These are phyloP conservation scores for Philotrypesis tridentata DNA, from an alignment of 1,140 invertebrate species.

Conservation along the genomic window DNA sequence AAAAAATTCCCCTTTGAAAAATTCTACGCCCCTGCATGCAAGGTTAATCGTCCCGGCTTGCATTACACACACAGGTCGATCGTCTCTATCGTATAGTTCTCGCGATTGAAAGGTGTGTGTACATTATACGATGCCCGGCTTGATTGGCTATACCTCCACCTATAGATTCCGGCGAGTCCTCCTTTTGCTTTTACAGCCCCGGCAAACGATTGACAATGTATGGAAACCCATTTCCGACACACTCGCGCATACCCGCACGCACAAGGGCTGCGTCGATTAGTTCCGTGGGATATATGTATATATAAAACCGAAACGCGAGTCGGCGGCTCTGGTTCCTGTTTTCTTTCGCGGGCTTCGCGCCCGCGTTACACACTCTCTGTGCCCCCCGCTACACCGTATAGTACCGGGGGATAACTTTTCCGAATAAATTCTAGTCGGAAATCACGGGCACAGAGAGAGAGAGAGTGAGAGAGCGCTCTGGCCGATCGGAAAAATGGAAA, in stretches of 20 bases:
- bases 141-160: constrained; percentile 62
- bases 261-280: constrained; percentile 40
- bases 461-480: too few species aligned
- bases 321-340: neutral
- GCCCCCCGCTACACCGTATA: too few species aligned
- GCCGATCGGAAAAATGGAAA: too few species aligned
- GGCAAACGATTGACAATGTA: constrained; percentile 41
- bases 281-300: neutral
- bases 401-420: too few species aligned
- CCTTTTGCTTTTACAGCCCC: neutral
- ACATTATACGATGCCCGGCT: constrained; percentile 69
- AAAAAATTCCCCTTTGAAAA: neutral
- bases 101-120: constrained; percentile 59
- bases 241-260: too few species aligned
- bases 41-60: constrained; percentile 19
- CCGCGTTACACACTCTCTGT: too few species aligned
- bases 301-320: too few species aligned
- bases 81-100: neutral
- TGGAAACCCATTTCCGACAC: constrained; percentile 30
- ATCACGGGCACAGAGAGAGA: too few species aligned
- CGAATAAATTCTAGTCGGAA: too few species aligned
- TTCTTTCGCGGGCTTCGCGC: too few species aligned
- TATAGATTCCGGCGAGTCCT: constrained; percentile 21
- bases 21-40: neutral
- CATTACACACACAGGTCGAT: too few species aligned